Evolutionary conservation across 2,113 vertebrate species (phyloP).

Genomic region (Sminthopsis crassicaudata): DNA sequence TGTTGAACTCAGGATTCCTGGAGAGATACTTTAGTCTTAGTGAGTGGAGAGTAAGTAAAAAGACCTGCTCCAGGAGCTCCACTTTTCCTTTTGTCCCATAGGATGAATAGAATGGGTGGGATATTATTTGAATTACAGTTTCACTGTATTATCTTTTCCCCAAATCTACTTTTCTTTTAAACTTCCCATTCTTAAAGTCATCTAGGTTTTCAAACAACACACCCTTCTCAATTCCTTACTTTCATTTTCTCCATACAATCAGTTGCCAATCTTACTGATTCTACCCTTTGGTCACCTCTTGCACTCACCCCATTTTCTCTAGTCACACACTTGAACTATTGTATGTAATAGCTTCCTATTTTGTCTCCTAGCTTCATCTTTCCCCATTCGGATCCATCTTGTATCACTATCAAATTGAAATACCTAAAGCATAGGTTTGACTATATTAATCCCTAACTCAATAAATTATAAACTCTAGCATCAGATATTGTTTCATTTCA

Average conservation of each 20-base stretch:
- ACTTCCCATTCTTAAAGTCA: neutral
- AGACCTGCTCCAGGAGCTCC: neutral
- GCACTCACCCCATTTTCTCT: neutral
- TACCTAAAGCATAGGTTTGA: neutral
- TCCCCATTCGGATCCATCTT: neutral
- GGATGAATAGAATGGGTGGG: neutral
- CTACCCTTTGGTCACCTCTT: neutral
- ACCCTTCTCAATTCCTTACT: neutral
- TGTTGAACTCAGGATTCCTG: neutral
- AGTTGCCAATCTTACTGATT: neutral
- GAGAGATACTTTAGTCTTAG: neutral
- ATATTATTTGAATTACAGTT: neutral
- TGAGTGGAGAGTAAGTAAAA: neutral
- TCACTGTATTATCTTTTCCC: neutral
- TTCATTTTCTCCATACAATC: neutral
- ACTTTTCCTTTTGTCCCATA: neutral
- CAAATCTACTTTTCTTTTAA: neutral
- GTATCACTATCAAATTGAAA: neutral
- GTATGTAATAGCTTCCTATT: neutral
- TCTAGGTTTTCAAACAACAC: neutral
- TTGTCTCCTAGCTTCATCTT: neutral
- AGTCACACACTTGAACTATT: neutral
- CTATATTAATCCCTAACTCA: neutral
- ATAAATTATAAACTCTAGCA: neutral
- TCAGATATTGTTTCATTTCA: neutral